phyloP scores from a whole-genome alignment of 37 sponge, comb jelly and placozoan species.

The Trichoplax adhaerens region DNA sequence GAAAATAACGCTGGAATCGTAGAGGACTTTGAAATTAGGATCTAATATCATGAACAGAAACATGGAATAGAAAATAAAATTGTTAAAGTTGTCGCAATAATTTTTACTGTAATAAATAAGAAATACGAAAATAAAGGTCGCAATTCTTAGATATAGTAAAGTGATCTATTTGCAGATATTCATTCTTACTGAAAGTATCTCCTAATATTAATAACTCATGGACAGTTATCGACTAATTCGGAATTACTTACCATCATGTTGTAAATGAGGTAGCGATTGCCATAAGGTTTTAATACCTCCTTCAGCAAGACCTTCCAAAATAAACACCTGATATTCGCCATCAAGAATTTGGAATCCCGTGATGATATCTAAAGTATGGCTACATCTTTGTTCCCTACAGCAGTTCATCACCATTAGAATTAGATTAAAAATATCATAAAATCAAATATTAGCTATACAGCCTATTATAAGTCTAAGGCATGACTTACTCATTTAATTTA shows the following conservation, averaged over 20 bases:
- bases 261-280: slow-evolving; percentile 34
- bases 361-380: slow-evolving; percentile 5
- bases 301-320: slow-evolving; percentile 55
- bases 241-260: not conserved
- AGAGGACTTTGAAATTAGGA: slow-evolving; percentile 33
- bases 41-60: not conserved
- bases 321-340: slow-evolving; percentile 39
- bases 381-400: too few species aligned
- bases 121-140: not conserved
- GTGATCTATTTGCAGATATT: not conserved
- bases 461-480: not conserved
- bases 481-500: slow-evolving; percentile 41
- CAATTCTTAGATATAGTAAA: not conserved
- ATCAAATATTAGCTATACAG: too few species aligned
- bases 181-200: not conserved
- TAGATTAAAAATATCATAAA: too few species aligned
- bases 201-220: not conserved
- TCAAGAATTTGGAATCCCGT: slow-evolving; percentile 72
- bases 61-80: too few species aligned
- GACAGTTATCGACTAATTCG: not conserved
- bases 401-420: too few species aligned
- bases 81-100: too few species aligned
- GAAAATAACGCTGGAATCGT: slow-evolving; percentile 60
- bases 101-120: not conserved
- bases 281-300: slow-evolving; percentile 38